phyloP scores from a whole-genome alignment of 53 echinoderm and acorn worm species.

The Patiria pectinifera region DNA sequence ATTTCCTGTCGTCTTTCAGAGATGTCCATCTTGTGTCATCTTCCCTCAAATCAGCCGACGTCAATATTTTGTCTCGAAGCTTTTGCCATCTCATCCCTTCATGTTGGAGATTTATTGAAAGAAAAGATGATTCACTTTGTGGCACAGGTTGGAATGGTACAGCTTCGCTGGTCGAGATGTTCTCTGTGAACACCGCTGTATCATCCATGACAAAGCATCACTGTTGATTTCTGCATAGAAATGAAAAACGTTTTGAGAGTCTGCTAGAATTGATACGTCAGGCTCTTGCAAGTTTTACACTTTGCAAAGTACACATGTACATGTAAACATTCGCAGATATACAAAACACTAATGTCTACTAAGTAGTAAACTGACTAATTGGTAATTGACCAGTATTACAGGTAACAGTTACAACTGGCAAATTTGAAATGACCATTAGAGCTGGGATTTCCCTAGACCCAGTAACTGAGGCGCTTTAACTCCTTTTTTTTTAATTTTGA shows the following conservation, averaged over 20 bases:
- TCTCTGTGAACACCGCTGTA: background rate
- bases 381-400: no score
- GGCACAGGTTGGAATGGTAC: background rate
- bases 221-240: background rate
- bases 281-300: no score
- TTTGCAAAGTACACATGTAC: no score
- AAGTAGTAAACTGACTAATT: no score
- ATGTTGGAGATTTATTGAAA: slow-evolving; percentile 23
- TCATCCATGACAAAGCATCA: background rate
- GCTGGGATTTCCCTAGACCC: no score
- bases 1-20: background rate
- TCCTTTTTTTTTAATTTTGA: no score
- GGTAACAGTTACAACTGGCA: no score
- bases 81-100: slow-evolving; percentile 28
- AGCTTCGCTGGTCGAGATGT: background rate
- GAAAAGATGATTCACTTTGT: background rate
- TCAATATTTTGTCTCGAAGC: slow-evolving; percentile 10
- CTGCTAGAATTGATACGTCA: no score
- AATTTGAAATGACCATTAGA: no score
- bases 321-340: no score
- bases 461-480: no score
- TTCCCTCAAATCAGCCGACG: background rate
- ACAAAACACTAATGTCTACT: no score
- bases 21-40: background rate
- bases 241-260: background rate